phyloP scores from a whole-genome alignment of 1,140 invertebrate species.

The Dinothrombium tinctorium region DNA sequence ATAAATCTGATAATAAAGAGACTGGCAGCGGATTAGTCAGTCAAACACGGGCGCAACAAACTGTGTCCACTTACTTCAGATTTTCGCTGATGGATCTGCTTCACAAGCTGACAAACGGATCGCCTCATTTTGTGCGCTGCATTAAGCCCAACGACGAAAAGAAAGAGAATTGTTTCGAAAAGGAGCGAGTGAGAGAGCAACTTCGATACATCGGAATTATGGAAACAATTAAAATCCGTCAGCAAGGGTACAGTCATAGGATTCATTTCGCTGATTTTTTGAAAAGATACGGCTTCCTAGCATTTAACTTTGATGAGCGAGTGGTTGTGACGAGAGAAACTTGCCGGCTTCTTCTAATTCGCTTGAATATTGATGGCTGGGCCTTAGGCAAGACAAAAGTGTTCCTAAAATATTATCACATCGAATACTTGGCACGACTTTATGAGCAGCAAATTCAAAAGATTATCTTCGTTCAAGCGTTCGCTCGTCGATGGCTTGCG shows the following conservation, averaged over 20 bases:
- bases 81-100: slow-evolving; percentile 60
- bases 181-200: slow-evolving; percentile 34
- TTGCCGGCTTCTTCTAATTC: slow-evolving; percentile 39
- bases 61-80: slow-evolving; percentile 55
- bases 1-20: background rate
- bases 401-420: slow-evolving; percentile 63
- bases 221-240: slow-evolving; percentile 52
- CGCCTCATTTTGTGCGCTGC: slow-evolving; percentile 57
- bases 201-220: slow-evolving; percentile 52
- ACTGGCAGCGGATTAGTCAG: slow-evolving; percentile 32
- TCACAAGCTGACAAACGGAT: slow-evolving; percentile 51
- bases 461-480: slow-evolving; percentile 42
- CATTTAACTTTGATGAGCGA: slow-evolving; percentile 43
- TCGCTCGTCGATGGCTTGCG: slow-evolving; percentile 42
- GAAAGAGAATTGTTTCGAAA: slow-evolving; percentile 30
- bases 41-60: slow-evolving; percentile 59
- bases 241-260: slow-evolving; percentile 55
- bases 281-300: slow-evolving; percentile 52
- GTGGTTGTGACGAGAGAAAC: slow-evolving; percentile 41
- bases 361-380: slow-evolving; percentile 54
- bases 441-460: slow-evolving; percentile 45
- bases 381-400: slow-evolving; percentile 57
- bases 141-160: slow-evolving; percentile 54
- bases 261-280: slow-evolving; percentile 52
- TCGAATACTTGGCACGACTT: slow-evolving; percentile 48